phyloP scores from a whole-genome alignment of 1,140 invertebrate genomes.

The Ceratoteleas bidentatus region DNA sequence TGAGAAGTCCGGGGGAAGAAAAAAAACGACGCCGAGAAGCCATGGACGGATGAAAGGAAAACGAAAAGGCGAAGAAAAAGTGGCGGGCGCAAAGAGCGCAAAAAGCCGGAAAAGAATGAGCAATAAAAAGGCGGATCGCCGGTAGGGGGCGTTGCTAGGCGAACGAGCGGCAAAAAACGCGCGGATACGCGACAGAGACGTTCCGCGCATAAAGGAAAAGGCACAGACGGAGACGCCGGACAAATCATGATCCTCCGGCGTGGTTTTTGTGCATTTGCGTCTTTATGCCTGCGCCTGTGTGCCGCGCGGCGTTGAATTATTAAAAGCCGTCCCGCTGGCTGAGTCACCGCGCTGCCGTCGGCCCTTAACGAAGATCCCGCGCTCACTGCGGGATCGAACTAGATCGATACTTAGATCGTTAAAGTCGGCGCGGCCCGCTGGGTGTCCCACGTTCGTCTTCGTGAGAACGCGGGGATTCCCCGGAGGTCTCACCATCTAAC shows the following conservation, averaged over 20 bases:
- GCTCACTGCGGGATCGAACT: conserved; percentile 16
- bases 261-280: conserved; percentile 65
- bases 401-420: conserved; percentile 66
- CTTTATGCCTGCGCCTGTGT: conserved; percentile 50
- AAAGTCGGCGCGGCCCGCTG: conserved; percentile 58
- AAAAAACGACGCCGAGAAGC: too few relatives aligned
- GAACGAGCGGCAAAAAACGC: conserved; percentile 35
- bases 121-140: neutral
- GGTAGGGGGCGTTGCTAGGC: neutral
- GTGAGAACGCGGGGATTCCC: conserved; percentile 61
- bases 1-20: too few relatives aligned
- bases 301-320: conserved; percentile 64
- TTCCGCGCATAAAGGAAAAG: conserved; percentile 31
- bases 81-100: neutral
- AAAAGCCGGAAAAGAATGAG: conserved; percentile 6
- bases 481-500: conserved; percentile 38
- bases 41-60: too few relatives aligned
- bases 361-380: conserved; percentile 55
- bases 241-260: conserved; percentile 64
- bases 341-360: conserved; percentile 42
- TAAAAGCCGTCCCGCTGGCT: conserved; percentile 55
- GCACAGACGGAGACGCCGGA: conserved; percentile 51
- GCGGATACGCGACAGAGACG: conserved; percentile 43
- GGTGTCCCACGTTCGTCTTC: conserved; percentile 65
- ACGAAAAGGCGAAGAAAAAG: neutral